phyloP scores from a whole-genome alignment of 1,140 invertebrate genomes.

The Archivesica marissinica region DNA sequence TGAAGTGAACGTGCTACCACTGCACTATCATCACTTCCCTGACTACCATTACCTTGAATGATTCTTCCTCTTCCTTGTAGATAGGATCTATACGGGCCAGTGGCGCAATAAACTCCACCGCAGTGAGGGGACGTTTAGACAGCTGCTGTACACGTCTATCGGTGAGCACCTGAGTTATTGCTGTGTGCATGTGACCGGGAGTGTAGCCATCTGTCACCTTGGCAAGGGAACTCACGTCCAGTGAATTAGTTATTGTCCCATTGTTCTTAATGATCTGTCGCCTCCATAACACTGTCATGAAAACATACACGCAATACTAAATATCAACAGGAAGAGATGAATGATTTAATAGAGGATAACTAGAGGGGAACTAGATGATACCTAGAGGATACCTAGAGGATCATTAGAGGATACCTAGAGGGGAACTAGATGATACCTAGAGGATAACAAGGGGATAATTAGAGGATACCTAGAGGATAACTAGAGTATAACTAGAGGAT shows the following conservation, averaged over 20 bases:
- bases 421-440: too few relatives aligned
- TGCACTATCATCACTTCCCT: too few relatives aligned
- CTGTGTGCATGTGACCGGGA: slow-evolving; percentile 88
- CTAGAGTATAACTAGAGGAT: too few relatives aligned
- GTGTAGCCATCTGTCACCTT: slow-evolving; percentile 96
- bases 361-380: too few relatives aligned
- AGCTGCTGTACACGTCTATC: slow-evolving; percentile 93
- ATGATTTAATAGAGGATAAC: too few relatives aligned
- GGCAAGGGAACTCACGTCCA: slow-evolving; percentile 89
- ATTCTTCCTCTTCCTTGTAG: slow-evolving; percentile 86
- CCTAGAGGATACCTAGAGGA: too few relatives aligned
- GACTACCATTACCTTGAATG: slow-evolving; percentile 84
- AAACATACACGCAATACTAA: too few relatives aligned
- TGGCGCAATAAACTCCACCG: slow-evolving; percentile 92
- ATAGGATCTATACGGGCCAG: slow-evolving; percentile 90
- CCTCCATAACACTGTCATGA: slow-evolving; percentile 82
- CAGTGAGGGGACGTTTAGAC: slow-evolving; percentile 91
- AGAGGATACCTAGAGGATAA: too few relatives aligned
- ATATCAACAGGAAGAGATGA: too few relatives aligned
- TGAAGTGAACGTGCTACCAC: too few relatives aligned
- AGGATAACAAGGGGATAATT: too few relatives aligned
- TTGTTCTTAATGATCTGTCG: slow-evolving; percentile 84
- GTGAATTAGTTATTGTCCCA: slow-evolving; percentile 88
- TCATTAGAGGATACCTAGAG: too few relatives aligned
- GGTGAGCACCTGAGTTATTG: slow-evolving; percentile 90